Evolutionary conservation across 2,113 vertebrate genomes (phyloP).

Genomic region (Dinomys branickii): DNA sequence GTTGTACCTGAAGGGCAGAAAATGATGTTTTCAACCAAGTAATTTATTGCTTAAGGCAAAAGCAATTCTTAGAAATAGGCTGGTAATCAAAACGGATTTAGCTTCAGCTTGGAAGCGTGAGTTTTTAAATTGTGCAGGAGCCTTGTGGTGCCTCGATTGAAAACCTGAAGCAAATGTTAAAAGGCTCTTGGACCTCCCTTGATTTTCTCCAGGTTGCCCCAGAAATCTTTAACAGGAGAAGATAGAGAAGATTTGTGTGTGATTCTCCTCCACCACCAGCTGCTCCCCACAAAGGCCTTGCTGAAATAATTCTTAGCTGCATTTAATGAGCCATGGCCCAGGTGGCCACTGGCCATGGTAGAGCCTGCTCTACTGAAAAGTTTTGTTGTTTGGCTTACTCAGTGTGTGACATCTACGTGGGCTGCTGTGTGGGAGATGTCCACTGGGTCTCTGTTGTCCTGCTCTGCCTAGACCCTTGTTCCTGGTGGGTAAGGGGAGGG

Average conservation of each 20-base stretch:
- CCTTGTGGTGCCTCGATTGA: rapidly evolving
- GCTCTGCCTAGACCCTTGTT: background rate
- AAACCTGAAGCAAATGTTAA: background rate
- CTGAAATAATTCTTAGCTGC: background rate
- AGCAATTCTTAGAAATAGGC: constrained; percentile 35
- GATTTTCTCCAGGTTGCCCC: background rate
- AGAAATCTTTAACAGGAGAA: background rate
- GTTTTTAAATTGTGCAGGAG: background rate
- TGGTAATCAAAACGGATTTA: constrained; percentile 2
- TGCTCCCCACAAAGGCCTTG: background rate
- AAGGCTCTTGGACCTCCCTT: background rate
- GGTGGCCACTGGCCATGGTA: background rate
- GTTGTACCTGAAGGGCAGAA: background rate
- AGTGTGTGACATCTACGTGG: background rate
- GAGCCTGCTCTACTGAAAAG: background rate
- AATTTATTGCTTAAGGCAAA: constrained; percentile 17
- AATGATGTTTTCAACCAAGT: constrained; percentile 18
- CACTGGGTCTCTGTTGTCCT: background rate
- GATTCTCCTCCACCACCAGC: background rate
- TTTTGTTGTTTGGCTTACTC: background rate
- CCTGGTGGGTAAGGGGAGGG: background rate
- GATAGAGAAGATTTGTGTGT: background rate
- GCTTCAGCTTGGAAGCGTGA: background rate
- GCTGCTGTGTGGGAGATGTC: background rate
- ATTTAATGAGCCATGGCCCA: background rate